Conservation (phyloP, 2,888 invertebrate species). For the Stomorhina lunata region DNA sequence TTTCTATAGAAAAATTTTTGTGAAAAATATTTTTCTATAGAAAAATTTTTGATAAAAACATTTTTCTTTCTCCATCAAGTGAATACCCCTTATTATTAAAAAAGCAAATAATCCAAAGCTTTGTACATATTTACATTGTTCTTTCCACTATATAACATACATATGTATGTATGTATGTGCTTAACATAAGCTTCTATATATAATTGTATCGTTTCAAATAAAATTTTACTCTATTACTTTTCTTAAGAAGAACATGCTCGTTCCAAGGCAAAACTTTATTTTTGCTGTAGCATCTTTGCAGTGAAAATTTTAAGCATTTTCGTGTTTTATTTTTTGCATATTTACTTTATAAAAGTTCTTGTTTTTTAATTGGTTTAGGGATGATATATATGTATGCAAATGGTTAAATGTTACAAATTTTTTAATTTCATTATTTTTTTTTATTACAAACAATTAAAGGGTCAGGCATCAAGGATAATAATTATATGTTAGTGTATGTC, state of each 20-base stretch:
- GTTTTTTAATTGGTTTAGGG: background rate
- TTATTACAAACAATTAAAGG: background rate
- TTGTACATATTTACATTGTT: background rate
- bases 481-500: slow-evolving; percentile 8
- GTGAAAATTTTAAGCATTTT: background rate
- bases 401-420: background rate
- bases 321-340: background rate
- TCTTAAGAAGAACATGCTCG: background rate
- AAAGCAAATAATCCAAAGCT: background rate
- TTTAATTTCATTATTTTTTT: background rate
- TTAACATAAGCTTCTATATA: no score
- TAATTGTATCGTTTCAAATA: background rate
- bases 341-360: background rate
- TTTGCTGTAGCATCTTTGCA: slow-evolving; percentile 5
- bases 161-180: no score
- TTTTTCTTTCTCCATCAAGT: background rate
- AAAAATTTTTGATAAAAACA: background rate
- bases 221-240: background rate
- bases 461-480: background rate
- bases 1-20: no score
- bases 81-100: background rate
- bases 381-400: background rate
- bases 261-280: background rate
- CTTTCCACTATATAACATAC: background rate
- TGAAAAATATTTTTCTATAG: no score